phyloP scores from a whole-genome alignment of 1,140 invertebrate genomes.

The Drosophila elegans region DNA sequence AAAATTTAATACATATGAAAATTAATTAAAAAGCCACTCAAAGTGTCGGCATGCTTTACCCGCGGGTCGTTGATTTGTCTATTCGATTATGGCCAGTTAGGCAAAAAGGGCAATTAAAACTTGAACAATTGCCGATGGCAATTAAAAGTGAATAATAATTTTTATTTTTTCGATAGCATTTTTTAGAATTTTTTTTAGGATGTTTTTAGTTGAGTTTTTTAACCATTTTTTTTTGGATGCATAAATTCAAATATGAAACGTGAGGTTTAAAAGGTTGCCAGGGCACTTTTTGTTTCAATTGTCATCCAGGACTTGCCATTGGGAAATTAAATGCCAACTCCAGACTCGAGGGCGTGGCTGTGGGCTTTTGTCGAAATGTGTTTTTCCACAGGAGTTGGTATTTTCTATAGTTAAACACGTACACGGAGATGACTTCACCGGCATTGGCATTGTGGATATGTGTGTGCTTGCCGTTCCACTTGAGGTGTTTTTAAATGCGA shows the following conservation, averaged over 20 bases:
- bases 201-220: not conserved
- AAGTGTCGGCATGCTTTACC: constrained; percentile 23
- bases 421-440: constrained; percentile 48
- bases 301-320: constrained; percentile 49
- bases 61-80: constrained; percentile 33
- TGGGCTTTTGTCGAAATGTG: constrained; percentile 57
- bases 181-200: not conserved
- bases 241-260: constrained; percentile 26
- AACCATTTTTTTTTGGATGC: constrained; percentile 1
- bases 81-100: constrained; percentile 71
- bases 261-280: constrained; percentile 21
- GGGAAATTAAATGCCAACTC: constrained; percentile 63
- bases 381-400: constrained; percentile 31
- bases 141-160: constrained; percentile 44
- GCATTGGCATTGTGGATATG: constrained; percentile 58
- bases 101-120: constrained; percentile 54
- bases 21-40: constrained; percentile 74
- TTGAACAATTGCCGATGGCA: constrained; percentile 31
- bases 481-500: constrained; percentile 80
- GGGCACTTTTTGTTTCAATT: constrained; percentile 51
- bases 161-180: not conserved
- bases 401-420: constrained; percentile 66
- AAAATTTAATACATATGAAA: constrained; percentile 55
- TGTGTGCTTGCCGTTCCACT: constrained; percentile 69
- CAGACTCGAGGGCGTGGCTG: constrained; percentile 22